These are phyloP conservation scores for Amblyjoppa fuscipennis DNA, from an alignment of 2,888 invertebrate genomes.

Conservation along the genomic window DNA sequence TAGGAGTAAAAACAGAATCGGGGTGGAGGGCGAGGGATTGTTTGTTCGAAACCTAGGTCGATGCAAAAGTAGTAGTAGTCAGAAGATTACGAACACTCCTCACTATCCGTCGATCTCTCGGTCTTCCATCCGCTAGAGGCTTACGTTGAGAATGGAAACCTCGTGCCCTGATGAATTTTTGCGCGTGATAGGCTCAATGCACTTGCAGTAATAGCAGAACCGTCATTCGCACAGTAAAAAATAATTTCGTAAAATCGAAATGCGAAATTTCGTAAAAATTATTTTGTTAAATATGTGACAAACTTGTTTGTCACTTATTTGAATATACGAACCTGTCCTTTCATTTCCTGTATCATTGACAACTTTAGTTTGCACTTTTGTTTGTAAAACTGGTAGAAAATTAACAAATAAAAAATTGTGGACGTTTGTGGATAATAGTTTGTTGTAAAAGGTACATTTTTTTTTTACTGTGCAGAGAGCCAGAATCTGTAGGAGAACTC, in stretches of 20 bases:
- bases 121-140: slow-evolving; percentile 38
- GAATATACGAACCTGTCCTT: too few relatives aligned
- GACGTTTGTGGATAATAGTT: too few relatives aligned
- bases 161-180: slow-evolving; percentile 72
- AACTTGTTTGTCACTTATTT: too few relatives aligned
- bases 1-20: not conserved
- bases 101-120: slow-evolving; percentile 33
- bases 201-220: slow-evolving; percentile 52
- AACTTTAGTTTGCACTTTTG: too few relatives aligned
- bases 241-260: too few relatives aligned
- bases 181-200: slow-evolving; percentile 74
- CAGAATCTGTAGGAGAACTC: slow-evolving; percentile 26
- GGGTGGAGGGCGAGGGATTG: not conserved
- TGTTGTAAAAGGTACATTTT: too few relatives aligned
- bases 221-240: not conserved
- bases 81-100: slow-evolving; percentile 10
- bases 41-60: slow-evolving; percentile 22
- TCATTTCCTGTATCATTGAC: too few relatives aligned
- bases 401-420: too few relatives aligned
- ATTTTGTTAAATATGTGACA: too few relatives aligned
- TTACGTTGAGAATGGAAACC: slow-evolving; percentile 54
- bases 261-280: too few relatives aligned
- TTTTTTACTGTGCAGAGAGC: not conserved
- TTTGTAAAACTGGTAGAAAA: too few relatives aligned
- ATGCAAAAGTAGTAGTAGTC: slow-evolving; percentile 1